phyloP scores from a whole-genome alignment of 1,140 invertebrate genomes.

The Pentalonia nigronervosa region DNA sequence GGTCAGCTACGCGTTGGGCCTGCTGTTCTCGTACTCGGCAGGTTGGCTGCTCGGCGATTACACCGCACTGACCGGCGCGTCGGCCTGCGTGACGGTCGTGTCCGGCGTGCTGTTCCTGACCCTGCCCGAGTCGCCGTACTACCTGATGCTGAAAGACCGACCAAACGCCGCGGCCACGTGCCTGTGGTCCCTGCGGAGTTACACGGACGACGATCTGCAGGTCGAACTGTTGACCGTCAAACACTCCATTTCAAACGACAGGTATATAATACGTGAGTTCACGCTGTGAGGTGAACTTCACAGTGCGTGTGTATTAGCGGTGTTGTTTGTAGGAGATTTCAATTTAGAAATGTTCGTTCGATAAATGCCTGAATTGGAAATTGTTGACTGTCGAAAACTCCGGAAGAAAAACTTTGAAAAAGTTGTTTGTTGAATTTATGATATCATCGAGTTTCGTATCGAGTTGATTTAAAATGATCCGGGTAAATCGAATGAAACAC shows the following conservation, averaged over 20 bases:
- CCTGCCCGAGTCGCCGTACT: conserved; percentile 85
- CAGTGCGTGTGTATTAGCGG: background rate
- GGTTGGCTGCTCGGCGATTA: conserved; percentile 77
- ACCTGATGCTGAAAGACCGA: conserved; percentile 70
- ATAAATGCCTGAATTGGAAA: background rate
- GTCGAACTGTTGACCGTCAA: conserved; percentile 1
- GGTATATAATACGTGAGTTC: background rate
- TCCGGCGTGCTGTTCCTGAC: conserved; percentile 75
- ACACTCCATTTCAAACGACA: background rate
- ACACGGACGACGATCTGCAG: conserved; percentile 20
- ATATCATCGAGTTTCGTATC: background rate
- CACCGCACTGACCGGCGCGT: conserved; percentile 71
- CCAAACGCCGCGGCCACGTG: conserved; percentile 73
- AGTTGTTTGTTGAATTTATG: conserved; percentile 2
- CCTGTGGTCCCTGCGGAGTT: conserved; percentile 69
- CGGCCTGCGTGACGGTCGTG: conserved; percentile 69
- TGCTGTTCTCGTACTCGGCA: conserved; percentile 77
- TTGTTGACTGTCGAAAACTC: background rate
- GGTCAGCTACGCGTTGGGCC: conserved; percentile 79
- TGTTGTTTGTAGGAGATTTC: background rate
- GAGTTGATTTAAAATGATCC: background rate
- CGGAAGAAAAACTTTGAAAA: background rate
- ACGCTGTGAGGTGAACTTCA: too few species aligned
- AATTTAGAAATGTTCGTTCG: background rate
- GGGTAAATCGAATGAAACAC: background rate